Percentiles rank a stretch among this genome's conserved stretches.
phyloP scores from a whole-genome alignment of 1,140 invertebrate species.

The Panagrolaimus sp. region DNA sequence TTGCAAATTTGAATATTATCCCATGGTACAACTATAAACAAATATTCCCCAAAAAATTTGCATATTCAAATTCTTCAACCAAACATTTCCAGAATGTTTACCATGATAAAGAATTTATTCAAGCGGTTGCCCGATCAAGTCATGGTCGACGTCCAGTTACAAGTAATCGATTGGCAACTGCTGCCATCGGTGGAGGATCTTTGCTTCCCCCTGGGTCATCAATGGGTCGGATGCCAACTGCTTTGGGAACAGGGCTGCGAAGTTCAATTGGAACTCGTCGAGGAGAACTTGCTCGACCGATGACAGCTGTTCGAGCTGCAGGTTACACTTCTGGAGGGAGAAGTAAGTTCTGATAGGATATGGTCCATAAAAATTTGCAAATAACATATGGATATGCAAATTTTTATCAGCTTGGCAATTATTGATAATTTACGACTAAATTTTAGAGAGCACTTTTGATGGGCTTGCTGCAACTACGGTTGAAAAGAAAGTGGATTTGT shows the following conservation, averaged over 20 bases:
- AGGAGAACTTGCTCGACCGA: conserved; percentile 68
- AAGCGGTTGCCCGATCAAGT: conserved; percentile 47
- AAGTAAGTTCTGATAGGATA: conserved; percentile 59
- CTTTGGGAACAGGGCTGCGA: conserved; percentile 20
- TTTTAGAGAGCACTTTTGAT: conserved; percentile 69
- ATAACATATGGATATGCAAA: too few species aligned
- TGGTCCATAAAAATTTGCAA: too few species aligned
- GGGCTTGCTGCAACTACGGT: conserved; percentile 65
- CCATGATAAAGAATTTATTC: conserved; percentile 47
- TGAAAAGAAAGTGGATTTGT: conserved; percentile 37
- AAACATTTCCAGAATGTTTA: conserved; percentile 53
- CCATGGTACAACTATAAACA: too few species aligned
- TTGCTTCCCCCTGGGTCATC: neutral
- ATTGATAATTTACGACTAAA: conserved; percentile 16
- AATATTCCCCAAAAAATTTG: too few species aligned
- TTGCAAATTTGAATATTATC: too few species aligned
- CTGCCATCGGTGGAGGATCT: neutral
- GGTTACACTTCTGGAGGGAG: conserved; percentile 76
- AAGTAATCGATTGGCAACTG: conserved; percentile 29
- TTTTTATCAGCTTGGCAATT: neutral
- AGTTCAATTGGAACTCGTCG: conserved; percentile 32
- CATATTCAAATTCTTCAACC: too few species aligned
- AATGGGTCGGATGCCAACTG: neutral
- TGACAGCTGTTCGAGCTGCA: conserved; percentile 88
- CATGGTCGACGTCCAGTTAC: conserved; percentile 56